Base-by-base conservation (phyloP, 2,888 invertebrate genomes). In the Colostygia pectinataria region DNA sequence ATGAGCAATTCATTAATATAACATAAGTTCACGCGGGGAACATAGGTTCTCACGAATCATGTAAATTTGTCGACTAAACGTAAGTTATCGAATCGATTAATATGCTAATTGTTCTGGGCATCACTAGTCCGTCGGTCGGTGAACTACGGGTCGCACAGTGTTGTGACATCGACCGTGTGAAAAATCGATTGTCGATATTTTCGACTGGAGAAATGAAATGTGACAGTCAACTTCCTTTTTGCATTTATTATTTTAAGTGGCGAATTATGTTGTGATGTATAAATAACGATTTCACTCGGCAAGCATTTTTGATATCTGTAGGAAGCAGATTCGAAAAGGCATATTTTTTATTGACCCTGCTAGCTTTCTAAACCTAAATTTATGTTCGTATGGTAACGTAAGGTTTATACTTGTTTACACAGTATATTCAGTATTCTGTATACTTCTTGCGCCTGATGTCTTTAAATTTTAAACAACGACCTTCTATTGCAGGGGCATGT, bases 151-250 rank as follows among this genome's bases (percentile, higher is more conserved):
- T 83, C 80, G 80, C 77, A 68, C 77, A 74, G 70, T 77, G 77
- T 72, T 79, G 87, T 83, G 96, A 95, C 91, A 97, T 95, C 88
- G 95, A 95, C 88, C 97, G 97, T 80, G 97, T 97, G 70, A 97
- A 97, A 71, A 96, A 92, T 82, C 33, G 53, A 58, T 58, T 56
- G 56, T 61, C 53, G 53, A 60, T 55, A 53, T 55, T 47, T 38
- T n/a, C n/a, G 15, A 37, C 32, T 28, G 46, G 39, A 31, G 32
- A 50, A 36, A 43, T 47, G 42, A 41, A 29, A 52, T 45, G 42
- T 38, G 46, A 38, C 43, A 29, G 34, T 12, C 38, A 23, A 33
- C 46, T 52, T 43, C 41, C 46, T 46, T 20, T 40, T 37, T 9
- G 32, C 28, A 31, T 34, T 23, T 37, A 32, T 41, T 37, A 32